A percentile compares a stretch with the other conserved stretches of the same genome.
Conservation (phyloP, 2,888 invertebrate species). For the Drosophila mettleri region DNA sequence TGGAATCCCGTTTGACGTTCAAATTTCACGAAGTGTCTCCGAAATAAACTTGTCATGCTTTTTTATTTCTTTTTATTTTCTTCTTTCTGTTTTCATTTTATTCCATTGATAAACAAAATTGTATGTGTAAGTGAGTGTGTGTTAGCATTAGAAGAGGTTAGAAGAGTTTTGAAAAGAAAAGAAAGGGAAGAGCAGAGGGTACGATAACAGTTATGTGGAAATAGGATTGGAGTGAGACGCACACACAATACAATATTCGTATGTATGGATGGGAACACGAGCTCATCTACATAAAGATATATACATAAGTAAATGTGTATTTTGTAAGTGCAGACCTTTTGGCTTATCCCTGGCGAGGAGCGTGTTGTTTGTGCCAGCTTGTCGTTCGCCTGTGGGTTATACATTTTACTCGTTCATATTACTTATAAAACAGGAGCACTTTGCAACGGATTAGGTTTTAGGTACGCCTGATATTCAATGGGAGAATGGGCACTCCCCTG, state of each 20-base stretch:
- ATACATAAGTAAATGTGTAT: slow-evolving; percentile 19
- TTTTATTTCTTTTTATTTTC: slow-evolving; percentile 3
- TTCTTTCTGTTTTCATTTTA: slow-evolving; percentile 21
- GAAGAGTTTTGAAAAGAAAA: slow-evolving; percentile 3
- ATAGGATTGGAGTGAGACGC: slow-evolving; percentile 15
- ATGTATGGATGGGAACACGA: slow-evolving; percentile 31
- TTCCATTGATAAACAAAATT: slow-evolving; percentile 23
- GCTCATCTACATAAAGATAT: slow-evolving; percentile 35
- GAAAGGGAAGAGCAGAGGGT: slow-evolving; percentile 29
- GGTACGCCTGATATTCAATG: slow-evolving; percentile 43
- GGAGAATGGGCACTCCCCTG: not conserved
- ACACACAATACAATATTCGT: slow-evolving; percentile 22
- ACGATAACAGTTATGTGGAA: slow-evolving; percentile 33
- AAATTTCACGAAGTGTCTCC: slow-evolving; percentile 49
- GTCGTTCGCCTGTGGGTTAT: slow-evolving; percentile 61
- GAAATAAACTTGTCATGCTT: slow-evolving; percentile 24
- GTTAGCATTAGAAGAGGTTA: slow-evolving; percentile 44
- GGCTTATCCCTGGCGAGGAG: slow-evolving; percentile 63
- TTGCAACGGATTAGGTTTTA: slow-evolving; percentile 70
- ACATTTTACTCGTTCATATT: slow-evolving; percentile 64
- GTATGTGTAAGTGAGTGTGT: slow-evolving; percentile 14
- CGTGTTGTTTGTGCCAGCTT: slow-evolving; percentile 55
- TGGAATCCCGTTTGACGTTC: slow-evolving; percentile 45
- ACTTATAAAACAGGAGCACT: slow-evolving; percentile 74
- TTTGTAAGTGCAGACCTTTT: slow-evolving; percentile 53